Base-by-base conservation (phyloP, 2,888 invertebrate species). In the Didymodactylos carnosus region DNA sequence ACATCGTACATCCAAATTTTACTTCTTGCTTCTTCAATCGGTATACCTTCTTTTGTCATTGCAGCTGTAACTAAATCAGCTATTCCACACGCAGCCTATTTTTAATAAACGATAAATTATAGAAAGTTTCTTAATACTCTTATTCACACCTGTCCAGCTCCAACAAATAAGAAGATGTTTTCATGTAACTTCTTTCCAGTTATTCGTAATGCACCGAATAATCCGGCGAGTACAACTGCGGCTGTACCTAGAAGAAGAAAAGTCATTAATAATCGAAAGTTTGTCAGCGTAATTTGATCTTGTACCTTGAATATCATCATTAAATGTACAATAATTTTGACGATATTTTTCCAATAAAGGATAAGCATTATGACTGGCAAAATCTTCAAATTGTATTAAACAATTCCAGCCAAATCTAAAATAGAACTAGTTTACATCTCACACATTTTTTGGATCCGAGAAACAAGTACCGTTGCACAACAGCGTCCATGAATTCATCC, bases 231-330 rank as follows among this genome's bases (percentile, higher is more conserved):
- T n/a, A 92, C 94, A 23, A 95, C 94, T 11, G 92, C 87, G 6
- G 94, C 94, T 3, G 94, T 73, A 3, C 62, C 62, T 62, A 35
- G 11, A 62, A n/a, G 2, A 19, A 4, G 14, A 19, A 49, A 51
- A 27, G 23, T n/a, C 0, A 2, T 46, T 25, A n/a, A n/a, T n/a
- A n/a, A n/a, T n/a, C n/a, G n/a, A n/a, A n/a, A n/a, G n/a, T n/a
- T 6, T 19, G 2, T 25, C 6, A 13, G 51, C 25, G 2, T 53
- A 14, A 0, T 29, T 2, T 11, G 6, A 4, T 79, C 91, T 91
- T 87, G n/a, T n/a, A 80, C 94, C 94, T 84, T 98, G 95, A 81
- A 98, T 98, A 83, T 98, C 98, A 83, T 98, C 98, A 85, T 99
- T 98, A 85, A 98, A 98, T 19, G 93, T 94, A 84, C 95, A 97